A percentile compares a stretch with the other conserved stretches of the same genome.
phyloP scores from a whole-genome alignment of 2,888 invertebrate genomes.

The Carterocephalus palaemon region DNA sequence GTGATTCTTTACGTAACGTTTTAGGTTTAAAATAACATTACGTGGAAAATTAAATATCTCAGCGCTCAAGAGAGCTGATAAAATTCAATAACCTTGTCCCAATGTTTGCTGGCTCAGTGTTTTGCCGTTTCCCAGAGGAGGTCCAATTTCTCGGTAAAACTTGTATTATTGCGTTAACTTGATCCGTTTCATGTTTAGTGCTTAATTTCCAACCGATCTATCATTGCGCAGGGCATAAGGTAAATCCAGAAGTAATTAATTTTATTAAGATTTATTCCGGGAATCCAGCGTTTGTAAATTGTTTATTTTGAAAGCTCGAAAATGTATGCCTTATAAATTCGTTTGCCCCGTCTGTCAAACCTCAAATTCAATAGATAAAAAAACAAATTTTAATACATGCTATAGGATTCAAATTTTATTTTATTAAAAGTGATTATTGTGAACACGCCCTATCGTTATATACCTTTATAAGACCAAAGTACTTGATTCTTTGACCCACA shows the following conservation, averaged over 20 bases:
- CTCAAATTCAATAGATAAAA: too few species aligned
- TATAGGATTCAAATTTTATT: too few species aligned
- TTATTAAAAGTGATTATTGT: too few species aligned
- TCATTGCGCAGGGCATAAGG: conserved; percentile 15
- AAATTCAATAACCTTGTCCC: conserved; percentile 12
- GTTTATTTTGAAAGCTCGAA: too few species aligned
- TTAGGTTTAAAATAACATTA: background rate
- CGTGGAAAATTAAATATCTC: conserved; percentile 4
- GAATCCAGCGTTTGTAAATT: too few species aligned
- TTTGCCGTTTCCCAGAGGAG: conserved; percentile 13
- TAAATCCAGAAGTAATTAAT: conserved; percentile 16
- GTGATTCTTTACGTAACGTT: too few species aligned
- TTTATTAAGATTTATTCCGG: conserved; percentile 19
- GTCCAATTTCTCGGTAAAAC: conserved; percentile 25
- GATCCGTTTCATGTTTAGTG: conserved; percentile 26
- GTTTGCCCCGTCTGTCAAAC: too few species aligned
- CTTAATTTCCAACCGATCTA: conserved; percentile 25
- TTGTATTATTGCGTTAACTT: conserved; percentile 29
- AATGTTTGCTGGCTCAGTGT: conserved; percentile 5
- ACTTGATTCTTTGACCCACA: too few species aligned
- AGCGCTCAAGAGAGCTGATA: conserved; percentile 5
- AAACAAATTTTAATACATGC: too few species aligned
- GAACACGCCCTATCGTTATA: too few species aligned
- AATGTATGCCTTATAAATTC: too few species aligned
- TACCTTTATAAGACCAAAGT: too few species aligned